Conservation (phyloP, 2,888 invertebrate genomes). For the Microplitis manilae region DNA sequence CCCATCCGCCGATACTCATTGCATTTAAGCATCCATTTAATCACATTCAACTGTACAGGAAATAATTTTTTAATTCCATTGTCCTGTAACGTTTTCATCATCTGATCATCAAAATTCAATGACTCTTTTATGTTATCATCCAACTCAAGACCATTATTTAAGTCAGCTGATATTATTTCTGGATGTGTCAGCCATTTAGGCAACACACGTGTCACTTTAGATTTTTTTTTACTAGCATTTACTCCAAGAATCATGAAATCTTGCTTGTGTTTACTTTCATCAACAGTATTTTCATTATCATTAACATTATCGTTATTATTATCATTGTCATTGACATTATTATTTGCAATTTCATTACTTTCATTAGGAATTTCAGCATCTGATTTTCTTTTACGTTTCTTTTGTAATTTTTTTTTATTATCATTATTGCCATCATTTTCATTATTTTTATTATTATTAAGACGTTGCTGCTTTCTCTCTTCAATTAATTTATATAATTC, state of each 20-base stretch:
- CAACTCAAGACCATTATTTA: constrained; percentile 72
- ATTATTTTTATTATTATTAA: not conserved
- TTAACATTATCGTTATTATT: constrained; percentile 26
- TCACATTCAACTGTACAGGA: constrained; percentile 86
- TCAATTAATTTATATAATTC: constrained; percentile 59
- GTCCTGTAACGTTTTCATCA: constrained; percentile 77
- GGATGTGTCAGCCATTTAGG: constrained; percentile 92
- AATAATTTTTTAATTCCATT: constrained; percentile 86
- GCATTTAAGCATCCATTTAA: constrained; percentile 83
- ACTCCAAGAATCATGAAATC: constrained; percentile 71
- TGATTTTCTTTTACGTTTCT: not conserved
- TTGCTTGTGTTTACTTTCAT: constrained; percentile 2
- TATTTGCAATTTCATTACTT: constrained; percentile 9
- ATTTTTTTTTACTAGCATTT: constrained; percentile 54
- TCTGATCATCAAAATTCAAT: constrained; percentile 74
- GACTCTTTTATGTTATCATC: constrained; percentile 73
- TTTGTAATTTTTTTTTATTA: not conserved
- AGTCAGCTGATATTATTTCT: constrained; percentile 81
- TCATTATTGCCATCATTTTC: not conserved
- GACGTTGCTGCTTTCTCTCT: constrained; percentile 59
- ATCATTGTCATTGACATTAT: constrained; percentile 12
- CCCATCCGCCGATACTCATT: constrained; percentile 76
- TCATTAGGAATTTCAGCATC: constrained; percentile 18
- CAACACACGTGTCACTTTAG: constrained; percentile 80
- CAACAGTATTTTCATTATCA: not conserved